Conservation (phyloP, 2,113 vertebrate species). For the Perccottus glenii region DNA sequence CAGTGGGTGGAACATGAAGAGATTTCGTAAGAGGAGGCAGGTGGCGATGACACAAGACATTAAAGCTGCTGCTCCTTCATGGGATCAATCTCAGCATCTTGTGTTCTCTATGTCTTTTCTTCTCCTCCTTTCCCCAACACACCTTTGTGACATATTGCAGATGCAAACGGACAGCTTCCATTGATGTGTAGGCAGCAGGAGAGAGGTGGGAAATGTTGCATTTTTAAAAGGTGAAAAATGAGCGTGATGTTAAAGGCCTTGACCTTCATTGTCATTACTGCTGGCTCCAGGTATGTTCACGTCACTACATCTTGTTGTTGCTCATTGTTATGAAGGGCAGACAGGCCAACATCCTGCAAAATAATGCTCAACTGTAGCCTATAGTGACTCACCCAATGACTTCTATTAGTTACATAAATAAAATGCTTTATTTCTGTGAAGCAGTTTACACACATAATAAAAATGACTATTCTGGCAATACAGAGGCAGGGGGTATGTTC, state of each 20-base stretch:
- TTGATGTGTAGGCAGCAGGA: conserved; percentile 17
- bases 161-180: conserved; percentile 31
- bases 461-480: no score
- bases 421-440: no score
- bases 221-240: conserved; percentile 36
- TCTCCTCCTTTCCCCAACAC: conserved; percentile 20
- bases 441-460: no score
- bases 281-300: conserved; percentile 17
- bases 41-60: conserved; percentile 71
- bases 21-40: conserved; percentile 73
- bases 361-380: no score
- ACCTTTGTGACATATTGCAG: conserved; percentile 33
- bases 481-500: no score
- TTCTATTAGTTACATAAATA: no score
- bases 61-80: conserved; percentile 45
- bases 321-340: conserved; percentile 53
- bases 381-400: no score
- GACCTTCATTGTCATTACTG: conserved; percentile 31
- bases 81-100: conserved; percentile 44
- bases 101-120: conserved; percentile 38
- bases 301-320: conserved; percentile 69
- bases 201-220: neutral
- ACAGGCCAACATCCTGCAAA: conserved; percentile 3
- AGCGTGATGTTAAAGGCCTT: conserved; percentile 10
- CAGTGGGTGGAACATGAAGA: conserved; percentile 70